phyloP scores from a whole-genome alignment of 2,113 vertebrate species.

The Poeciliopsis retropinna region DNA sequence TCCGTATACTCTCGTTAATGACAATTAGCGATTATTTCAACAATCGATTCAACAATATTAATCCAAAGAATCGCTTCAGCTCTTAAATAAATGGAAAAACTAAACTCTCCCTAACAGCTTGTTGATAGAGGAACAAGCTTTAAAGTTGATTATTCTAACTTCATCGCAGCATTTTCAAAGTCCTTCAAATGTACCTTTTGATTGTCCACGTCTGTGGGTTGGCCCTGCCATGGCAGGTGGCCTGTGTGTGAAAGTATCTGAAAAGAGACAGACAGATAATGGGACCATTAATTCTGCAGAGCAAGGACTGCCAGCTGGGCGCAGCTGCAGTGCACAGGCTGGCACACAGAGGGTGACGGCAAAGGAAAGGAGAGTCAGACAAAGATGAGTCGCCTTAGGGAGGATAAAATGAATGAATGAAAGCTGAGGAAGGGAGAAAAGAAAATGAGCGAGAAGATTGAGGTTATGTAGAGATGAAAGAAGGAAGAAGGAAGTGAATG shows the following conservation, averaged over 20 bases:
- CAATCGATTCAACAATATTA: too few relatives aligned
- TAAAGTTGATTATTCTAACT: too few relatives aligned
- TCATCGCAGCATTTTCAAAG: background rate
- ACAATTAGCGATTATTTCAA: too few relatives aligned
- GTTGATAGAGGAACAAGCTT: background rate
- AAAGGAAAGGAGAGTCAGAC: background rate
- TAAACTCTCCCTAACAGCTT: too few relatives aligned
- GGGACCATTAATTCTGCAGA: slow-evolving; percentile 70
- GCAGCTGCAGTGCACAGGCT: slow-evolving; percentile 69
- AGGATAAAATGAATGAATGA: background rate
- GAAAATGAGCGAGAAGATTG: background rate
- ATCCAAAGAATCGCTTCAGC: too few relatives aligned
- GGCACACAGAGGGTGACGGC: slow-evolving; percentile 51
- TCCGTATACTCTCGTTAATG: too few relatives aligned
- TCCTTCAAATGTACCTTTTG: background rate
- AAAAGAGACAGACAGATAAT: slow-evolving; percentile 62
- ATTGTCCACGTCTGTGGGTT: slow-evolving; percentile 1
- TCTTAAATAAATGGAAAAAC: too few relatives aligned
- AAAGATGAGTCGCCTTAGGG: background rate
- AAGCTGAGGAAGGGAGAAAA: background rate
- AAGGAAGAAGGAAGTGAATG: background rate
- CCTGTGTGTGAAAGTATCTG: slow-evolving; percentile 30
- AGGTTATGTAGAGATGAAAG: background rate
- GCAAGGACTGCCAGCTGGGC: slow-evolving; percentile 66
- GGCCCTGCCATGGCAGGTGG: slow-evolving; percentile 41